Evolutionary conservation across 2,888 invertebrate species (phyloP), one percentile per base, ranked within the genome.

Genomic region (Mythimna impura): DNA sequence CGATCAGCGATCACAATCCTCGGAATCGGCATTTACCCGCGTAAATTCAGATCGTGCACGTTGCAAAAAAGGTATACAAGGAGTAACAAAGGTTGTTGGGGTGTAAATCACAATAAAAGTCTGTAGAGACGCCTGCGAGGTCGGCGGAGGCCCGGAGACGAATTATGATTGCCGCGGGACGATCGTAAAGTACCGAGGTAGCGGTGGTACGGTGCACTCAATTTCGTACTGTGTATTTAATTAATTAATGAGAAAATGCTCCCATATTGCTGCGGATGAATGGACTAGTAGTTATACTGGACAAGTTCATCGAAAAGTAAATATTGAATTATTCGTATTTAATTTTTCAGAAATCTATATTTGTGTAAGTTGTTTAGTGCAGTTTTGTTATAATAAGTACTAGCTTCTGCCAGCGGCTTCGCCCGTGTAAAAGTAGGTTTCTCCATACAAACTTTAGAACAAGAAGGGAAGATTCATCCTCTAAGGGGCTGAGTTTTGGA

Each of bases 81-180:
- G 82, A 86, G 87, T 80, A 85, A 89, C 89, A 90, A 90, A 91
- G 91, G 90, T 89, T 90, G 88, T 90, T 89, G 88, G 89, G 82
- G 90, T 89, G 91, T 96, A 95, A 95, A 95, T 95, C 95, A 95
- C 94, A 95, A 95, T 95, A 96, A 94, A 95, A 94, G 95, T 95
- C 94, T 72, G 84, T 86, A 82, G 89, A 93, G 93, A 93, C 94
- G 95, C 94, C 94, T 93, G 90, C 85, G 89, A 88, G 83, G 86
- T 87, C 89, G 88, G 87, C 90, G 90, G 91, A 90, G 90, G 91
- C 89, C 88, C 84, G 88, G 89, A 89, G 91, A 91, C 92, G 93
- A 94, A 90, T 93, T 94, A 94, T 91, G 93, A 92, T 89, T 87
- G 91, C 93, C 90, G 81, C 89, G 90, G 89, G 92, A 89, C 76